Evolutionary conservation across 2,113 vertebrate genomes (phyloP), one percentile per base, ranked within the genome.

Genomic region (Psilopsiagon aymara): DNA sequence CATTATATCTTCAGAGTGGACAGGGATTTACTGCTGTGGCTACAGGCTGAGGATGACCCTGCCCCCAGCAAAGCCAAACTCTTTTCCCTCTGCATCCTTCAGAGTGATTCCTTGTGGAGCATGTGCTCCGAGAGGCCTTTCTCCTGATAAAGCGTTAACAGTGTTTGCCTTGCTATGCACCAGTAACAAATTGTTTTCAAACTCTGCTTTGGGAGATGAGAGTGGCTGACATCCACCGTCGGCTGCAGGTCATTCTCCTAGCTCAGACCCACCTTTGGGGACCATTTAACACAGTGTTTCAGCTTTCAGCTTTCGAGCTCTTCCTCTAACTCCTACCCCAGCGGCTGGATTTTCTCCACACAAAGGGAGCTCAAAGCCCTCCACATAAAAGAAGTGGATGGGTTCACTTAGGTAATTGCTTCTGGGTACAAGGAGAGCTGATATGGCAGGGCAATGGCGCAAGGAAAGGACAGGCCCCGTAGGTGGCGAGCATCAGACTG

Each of bases 101-200:
- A 63, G 57, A 87, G 87, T 67, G 64, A 24, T 17, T 94, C 55
- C 70, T 90, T 37, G 41, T 47, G 44, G 84, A 53, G 18, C 0
- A 31, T 29, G n/a, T 59, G 43, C 44, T 87, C 41, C 73, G 29
- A 46, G 24, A 51, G 73, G 53, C 66, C 57, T 64, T 83, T 91
- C 83, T 86, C 23, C 78, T 39, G n/a, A 33, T 18, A 64, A 92
- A 93, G 68, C 13, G 0, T 69, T 69, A 88, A 84, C 57, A 91
- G 83, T 71, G 55, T 62, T 82, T 83, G 39, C 44, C 74, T 81
- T 11, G 44, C 52, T 52, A 71, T 46, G 29, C 85, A 88, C 39
- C n/a, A 14, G 46, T 62, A 81, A 78, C 83, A 95, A 80, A 88
- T 67, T 80, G 64, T 80, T 95, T 92, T 73, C 90, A 81, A 86